Evolutionary conservation across 2,888 invertebrate species (phyloP).

Genomic region (Cheilosia scutellata): DNA sequence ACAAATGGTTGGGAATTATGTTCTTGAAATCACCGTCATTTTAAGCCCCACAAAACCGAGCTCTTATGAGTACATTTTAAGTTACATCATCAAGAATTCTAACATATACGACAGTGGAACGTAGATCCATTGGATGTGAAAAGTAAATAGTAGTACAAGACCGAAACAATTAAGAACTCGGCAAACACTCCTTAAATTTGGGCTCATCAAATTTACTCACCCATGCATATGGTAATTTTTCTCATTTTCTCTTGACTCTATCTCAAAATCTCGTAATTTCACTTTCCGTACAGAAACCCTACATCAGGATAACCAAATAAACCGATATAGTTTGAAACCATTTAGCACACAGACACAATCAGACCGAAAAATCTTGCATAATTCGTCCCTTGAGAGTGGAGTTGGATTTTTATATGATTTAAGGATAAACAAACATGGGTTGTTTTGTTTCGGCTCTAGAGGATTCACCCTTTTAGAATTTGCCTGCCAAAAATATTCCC

Average conservation of each 20-base stretch:
- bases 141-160: too few species aligned
- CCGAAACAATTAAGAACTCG: too few species aligned
- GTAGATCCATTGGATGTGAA: too few species aligned
- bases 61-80: too few species aligned
- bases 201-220: too few species aligned
- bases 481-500: neutral
- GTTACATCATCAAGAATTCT: too few species aligned
- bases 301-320: neutral
- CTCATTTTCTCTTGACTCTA: neutral
- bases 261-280: neutral
- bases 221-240: neutral
- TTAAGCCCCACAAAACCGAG: too few species aligned
- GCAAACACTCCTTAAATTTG: neutral
- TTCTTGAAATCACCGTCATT: too few species aligned
- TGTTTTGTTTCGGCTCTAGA: neutral
- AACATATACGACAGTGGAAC: too few species aligned
- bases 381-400: neutral
- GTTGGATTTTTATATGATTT: neutral
- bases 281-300: neutral
- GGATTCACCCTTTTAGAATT: neutral
- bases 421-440: neutral
- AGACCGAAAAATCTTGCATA: neutral
- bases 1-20: too few species aligned
- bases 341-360: neutral
- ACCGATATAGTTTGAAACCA: too few species aligned